Conservation (phyloP, 2,888 invertebrate genomes). For the Trisateles emortualis region DNA sequence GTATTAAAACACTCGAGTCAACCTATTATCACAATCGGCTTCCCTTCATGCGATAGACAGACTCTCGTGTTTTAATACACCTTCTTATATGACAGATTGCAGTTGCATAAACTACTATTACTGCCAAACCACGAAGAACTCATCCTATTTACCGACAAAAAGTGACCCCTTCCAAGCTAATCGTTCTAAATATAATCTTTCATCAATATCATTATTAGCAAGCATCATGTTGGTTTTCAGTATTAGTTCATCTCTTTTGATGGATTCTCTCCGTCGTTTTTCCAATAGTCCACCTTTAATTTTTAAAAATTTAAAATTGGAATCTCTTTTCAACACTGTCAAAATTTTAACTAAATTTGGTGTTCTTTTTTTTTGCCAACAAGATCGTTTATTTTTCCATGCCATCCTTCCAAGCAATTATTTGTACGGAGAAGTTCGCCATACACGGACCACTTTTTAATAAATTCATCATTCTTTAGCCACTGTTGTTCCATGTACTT, state of each 20-base stretch:
- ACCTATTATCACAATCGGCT: too few species aligned
- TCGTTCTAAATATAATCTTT: neutral
- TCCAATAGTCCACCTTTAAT: conserved; percentile 14
- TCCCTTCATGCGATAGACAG: too few species aligned
- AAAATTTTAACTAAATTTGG: neutral
- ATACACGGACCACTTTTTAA: conserved; percentile 4
- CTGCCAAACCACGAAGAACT: too few species aligned
- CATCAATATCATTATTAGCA: conserved; percentile 9
- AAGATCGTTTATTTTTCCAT: conserved; percentile 4
- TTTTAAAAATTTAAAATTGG: conserved; percentile 5
- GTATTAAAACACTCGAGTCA: too few species aligned
- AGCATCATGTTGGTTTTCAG: conserved; percentile 8
- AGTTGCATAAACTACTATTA: too few species aligned
- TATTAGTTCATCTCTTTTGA: conserved; percentile 14
- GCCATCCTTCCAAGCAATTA: conserved; percentile 8
- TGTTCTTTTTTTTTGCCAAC: conserved; percentile 1
- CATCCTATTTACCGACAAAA: too few species aligned
- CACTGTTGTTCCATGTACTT: conserved; percentile 1
- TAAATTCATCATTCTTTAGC: conserved; percentile 1
- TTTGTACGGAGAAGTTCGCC: conserved; percentile 7
- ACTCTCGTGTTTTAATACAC: too few species aligned
- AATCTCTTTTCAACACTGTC: conserved; percentile 5
- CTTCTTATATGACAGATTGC: too few species aligned
- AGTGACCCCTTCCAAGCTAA: neutral
- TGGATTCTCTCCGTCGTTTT: conserved; percentile 11